phyloP scores from a whole-genome alignment of 2,888 invertebrate genomes.

The Eupeodes latifasciatus region DNA sequence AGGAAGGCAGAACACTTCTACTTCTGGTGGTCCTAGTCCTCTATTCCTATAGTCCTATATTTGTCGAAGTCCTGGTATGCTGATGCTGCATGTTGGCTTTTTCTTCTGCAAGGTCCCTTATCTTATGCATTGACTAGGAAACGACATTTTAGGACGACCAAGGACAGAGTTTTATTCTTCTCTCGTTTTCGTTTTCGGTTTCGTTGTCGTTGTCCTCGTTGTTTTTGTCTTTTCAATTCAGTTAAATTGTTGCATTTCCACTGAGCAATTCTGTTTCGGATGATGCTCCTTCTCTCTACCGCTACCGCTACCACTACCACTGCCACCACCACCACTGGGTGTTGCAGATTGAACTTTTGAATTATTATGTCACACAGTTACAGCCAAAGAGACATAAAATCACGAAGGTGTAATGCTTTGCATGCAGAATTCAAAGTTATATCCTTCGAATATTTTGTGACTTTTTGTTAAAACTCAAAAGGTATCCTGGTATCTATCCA shows the following conservation, averaged over 20 bases:
- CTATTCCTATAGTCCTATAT: too few relatives aligned
- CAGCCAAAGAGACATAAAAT: constrained; percentile 49
- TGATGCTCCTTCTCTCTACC: constrained; percentile 2
- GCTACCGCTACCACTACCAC: background rate
- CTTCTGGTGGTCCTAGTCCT: background rate
- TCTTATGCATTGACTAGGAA: constrained; percentile 69
- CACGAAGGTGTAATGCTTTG: constrained; percentile 51
- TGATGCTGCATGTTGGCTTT: constrained; percentile 22
- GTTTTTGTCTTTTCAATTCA: constrained; percentile 33
- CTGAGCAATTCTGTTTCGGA: constrained; percentile 8
- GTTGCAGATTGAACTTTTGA: constrained; percentile 69
- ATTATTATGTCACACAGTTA: constrained; percentile 71
- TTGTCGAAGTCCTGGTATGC: background rate
- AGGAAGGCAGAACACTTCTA: background rate
- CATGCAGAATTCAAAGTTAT: constrained; percentile 59
- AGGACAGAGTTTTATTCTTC: constrained; percentile 65
- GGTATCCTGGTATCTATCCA: background rate
- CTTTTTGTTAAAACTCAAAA: constrained; percentile 49
- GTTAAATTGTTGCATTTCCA: constrained; percentile 72
- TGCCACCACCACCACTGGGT: background rate
- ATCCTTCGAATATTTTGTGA: constrained; percentile 46
- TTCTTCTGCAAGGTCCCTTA: constrained; percentile 59
- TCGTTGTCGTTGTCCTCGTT: background rate
- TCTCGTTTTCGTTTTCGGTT: too few relatives aligned
- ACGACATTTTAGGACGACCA: constrained; percentile 69